These are phyloP conservation scores for Glandiceps talaboti DNA, from an alignment of 53 echinoderm and acorn worm genomes.

Conservation along the genomic window DNA sequence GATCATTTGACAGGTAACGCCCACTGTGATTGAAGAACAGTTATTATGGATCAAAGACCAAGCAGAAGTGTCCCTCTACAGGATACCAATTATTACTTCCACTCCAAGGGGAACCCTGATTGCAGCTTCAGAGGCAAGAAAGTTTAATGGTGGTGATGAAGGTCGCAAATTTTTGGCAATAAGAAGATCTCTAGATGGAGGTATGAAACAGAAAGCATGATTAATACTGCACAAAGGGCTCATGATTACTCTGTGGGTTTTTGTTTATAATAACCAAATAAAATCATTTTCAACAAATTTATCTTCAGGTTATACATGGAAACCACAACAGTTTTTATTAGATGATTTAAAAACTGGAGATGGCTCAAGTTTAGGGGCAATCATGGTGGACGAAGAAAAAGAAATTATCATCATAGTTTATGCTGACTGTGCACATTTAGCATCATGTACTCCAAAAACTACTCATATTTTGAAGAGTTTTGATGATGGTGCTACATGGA, in stretches of 20 bases:
- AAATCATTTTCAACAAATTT: no score
- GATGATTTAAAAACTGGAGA: slow-evolving; percentile 96
- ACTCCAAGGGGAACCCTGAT: slow-evolving; percentile 20
- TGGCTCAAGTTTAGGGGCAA: slow-evolving; percentile 61
- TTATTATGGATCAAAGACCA: slow-evolving; percentile 39
- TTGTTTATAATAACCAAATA: no score
- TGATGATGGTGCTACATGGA: slow-evolving; percentile 73
- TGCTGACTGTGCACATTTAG: slow-evolving; percentile 45
- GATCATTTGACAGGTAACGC: slow-evolving; percentile 28
- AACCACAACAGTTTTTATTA: slow-evolving; percentile 34
- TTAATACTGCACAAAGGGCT: no score
- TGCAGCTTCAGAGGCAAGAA: neutral
- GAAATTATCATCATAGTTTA: slow-evolving; percentile 65
- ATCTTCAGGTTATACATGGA: slow-evolving; percentile 54
- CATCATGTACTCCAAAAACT: slow-evolving; percentile 22
- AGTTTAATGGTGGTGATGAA: slow-evolving; percentile 35
- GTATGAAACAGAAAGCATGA: no score
- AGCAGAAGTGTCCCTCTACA: slow-evolving; percentile 31
- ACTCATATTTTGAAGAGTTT: slow-evolving; percentile 41
- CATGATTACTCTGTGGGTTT: no score
- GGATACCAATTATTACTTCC: slow-evolving; percentile 50
- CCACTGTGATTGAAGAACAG: slow-evolving; percentile 31
- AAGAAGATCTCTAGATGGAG: slow-evolving; percentile 39
- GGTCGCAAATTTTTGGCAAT: slow-evolving; percentile 53
- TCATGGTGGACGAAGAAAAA: slow-evolving; percentile 60